Percentiles rank a stretch among this genome's conserved stretches.
phyloP scores from a whole-genome alignment of 2,797 vertebrate genomes.

The Basileuterus tristriatus region DNA sequence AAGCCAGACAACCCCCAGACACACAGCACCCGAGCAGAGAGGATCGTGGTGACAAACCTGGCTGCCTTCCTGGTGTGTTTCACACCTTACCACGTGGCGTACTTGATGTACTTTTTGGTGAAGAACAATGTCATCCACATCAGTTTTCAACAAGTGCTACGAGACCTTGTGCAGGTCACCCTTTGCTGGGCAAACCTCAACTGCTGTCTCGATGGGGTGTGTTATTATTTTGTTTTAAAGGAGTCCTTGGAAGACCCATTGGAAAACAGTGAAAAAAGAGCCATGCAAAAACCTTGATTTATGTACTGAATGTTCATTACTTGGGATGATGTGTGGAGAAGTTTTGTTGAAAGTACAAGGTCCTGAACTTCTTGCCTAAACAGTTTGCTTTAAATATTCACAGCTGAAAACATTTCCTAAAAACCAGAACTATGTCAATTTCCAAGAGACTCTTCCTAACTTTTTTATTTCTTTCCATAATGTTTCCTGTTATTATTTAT shows the following conservation, averaged over 20 bases:
- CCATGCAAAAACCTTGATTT: neutral
- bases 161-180: slow-evolving; percentile 60
- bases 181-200: slow-evolving; percentile 82
- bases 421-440: neutral
- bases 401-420: neutral
- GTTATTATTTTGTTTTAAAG: slow-evolving; percentile 82
- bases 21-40: slow-evolving; percentile 63
- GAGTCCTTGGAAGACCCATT: slow-evolving; percentile 30
- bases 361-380: neutral
- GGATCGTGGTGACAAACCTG: slow-evolving; percentile 73
- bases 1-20: neutral
- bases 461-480: neutral
- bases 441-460: neutral
- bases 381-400: neutral
- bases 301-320: neutral
- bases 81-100: slow-evolving; percentile 72
- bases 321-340: neutral
- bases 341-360: neutral
- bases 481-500: neutral
- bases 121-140: neutral
- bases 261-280: neutral
- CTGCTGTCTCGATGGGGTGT: slow-evolving; percentile 84
- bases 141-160: neutral
- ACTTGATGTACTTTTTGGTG: slow-evolving; percentile 66
- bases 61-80: slow-evolving; percentile 72